phyloP scores from a whole-genome alignment of 2,113 vertebrate species.

The Corvus cornix region DNA sequence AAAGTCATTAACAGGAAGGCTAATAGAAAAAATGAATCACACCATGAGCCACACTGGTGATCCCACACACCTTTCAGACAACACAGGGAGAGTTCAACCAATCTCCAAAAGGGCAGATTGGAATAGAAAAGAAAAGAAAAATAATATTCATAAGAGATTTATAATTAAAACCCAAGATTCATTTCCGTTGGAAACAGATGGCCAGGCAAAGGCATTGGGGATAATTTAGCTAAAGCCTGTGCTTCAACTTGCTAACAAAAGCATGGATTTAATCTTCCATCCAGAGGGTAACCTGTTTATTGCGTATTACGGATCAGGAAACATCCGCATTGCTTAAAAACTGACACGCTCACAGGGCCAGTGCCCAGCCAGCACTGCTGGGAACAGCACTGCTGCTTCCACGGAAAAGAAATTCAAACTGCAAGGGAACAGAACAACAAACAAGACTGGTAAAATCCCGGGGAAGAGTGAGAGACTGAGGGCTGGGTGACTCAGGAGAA shows the following conservation, averaged over 20 bases:
- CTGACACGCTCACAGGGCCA: background rate
- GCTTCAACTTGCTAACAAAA: slow-evolving; percentile 42
- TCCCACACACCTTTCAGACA: background rate
- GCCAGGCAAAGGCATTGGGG: slow-evolving; percentile 11
- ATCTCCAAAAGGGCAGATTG: background rate
- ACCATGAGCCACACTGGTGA: background rate
- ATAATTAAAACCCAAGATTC: slow-evolving; percentile 31
- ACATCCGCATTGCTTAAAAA: background rate
- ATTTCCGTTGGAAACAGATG: slow-evolving; percentile 45
- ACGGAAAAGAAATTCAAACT: background rate
- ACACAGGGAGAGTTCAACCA: background rate
- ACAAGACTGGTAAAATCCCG: background rate
- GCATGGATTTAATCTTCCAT: background rate
- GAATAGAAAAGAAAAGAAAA: background rate
- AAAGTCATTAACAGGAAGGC: background rate
- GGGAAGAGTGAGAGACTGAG: background rate
- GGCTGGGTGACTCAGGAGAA: background rate
- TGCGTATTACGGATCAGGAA: background rate
- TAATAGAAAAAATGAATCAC: background rate
- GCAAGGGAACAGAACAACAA: background rate
- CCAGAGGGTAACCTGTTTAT: background rate
- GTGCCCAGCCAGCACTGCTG: background rate
- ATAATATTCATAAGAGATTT: slow-evolving; percentile 38
- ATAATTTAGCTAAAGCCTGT: slow-evolving; percentile 45
- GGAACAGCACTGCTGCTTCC: background rate